phyloP scores from a whole-genome alignment of 1,140 invertebrate genomes.

The Drosophila asahinai region DNA sequence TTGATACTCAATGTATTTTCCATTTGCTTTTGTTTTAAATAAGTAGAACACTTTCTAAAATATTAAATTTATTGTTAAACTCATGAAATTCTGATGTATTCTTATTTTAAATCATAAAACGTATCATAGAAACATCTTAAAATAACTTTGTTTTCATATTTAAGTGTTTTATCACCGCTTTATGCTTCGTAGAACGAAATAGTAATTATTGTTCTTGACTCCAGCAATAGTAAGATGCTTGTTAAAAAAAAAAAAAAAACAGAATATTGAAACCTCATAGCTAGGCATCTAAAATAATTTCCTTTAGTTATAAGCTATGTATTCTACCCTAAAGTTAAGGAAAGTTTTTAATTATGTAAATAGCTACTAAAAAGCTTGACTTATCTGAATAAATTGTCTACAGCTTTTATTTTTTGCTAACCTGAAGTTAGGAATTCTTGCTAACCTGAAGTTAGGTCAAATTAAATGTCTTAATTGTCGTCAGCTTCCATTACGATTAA shows the following conservation, averaged over 20 bases:
- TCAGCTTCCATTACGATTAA: neutral
- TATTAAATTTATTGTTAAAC: neutral
- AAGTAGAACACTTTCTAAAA: neutral
- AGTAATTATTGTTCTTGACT: too few relatives aligned
- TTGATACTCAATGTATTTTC: neutral
- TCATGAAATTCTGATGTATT: too few relatives aligned
- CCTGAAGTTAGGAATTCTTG: too few relatives aligned
- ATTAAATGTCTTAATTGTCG: too few relatives aligned
- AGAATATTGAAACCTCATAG: neutral
- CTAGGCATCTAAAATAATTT: neutral
- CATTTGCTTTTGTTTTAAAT: neutral
- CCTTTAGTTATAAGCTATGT: too few relatives aligned
- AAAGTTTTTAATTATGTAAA: neutral
- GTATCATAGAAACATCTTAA: neutral
- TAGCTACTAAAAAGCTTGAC: neutral
- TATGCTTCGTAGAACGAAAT: neutral
- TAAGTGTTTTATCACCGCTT: neutral
- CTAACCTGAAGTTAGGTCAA: too few relatives aligned
- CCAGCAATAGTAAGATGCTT: neutral
- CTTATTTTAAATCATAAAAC: neutral
- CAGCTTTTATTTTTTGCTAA: too few relatives aligned
- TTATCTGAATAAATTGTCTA: too few relatives aligned
- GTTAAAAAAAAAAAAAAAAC: neutral
- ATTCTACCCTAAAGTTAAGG: neutral
- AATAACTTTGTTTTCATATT: neutral